Evolutionary conservation across 2,888 invertebrate genomes (phyloP), one percentile per base, ranked within the genome.

Genomic region (Phengaris arion): DNA sequence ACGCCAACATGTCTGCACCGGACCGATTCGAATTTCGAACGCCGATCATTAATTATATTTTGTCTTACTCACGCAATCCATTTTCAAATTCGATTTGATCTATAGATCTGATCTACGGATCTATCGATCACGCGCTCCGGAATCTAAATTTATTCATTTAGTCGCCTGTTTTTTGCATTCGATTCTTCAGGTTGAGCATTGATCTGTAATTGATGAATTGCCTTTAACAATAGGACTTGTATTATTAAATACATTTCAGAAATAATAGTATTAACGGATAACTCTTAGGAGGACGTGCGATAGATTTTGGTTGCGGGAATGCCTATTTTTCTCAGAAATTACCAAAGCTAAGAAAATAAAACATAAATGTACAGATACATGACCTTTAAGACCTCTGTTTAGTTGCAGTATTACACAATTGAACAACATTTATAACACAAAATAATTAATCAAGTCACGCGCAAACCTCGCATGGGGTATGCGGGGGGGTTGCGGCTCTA

Each of bases 51-150:
- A 93, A 93, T 93, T 93, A 93, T 90, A 91, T 93, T 93, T 93
- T 92, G 93, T 93, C 93, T 93, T 93, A 93, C 93, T 93, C 93
- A 92, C 91, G 91, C 92, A 92, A 92, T 92, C 90, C 91, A 93
- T 92, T 92, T 93, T 92, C 86, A 80, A 90, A 85, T 83, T 86
- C 87, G 91, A 92, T 93, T 92, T 93, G 92, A 93, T 93, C 93
- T 93, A 93, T 93, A 91, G 92, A 92, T 93, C 88, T 83, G 91
- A 92, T 92, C 92, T 92, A 91, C 82, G 89, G 85, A 89, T 89
- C 93, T 90, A 93, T 93, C 93, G 92, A 93, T 93, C 93, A 93
- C 89, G 86, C 85, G 86, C 87, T 85, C 86, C 84, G 90, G 90
- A 91, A 91, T 91, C 90, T 87, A 89, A 91, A 92, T 89, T 90